phyloP scores from a whole-genome alignment of 2,113 vertebrate genomes.

The Pachyramphus minor region DNA sequence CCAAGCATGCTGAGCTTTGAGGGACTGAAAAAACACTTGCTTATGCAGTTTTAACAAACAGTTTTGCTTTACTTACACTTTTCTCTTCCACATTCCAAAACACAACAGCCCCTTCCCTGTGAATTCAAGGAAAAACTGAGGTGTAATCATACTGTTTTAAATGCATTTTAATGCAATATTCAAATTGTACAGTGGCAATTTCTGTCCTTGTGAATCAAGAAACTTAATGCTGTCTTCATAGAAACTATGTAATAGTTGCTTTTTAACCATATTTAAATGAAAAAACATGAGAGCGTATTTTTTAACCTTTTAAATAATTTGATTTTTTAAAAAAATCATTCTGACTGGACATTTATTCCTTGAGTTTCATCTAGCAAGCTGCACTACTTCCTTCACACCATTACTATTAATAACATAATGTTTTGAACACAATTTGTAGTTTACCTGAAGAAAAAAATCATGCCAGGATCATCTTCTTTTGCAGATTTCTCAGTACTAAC shows the following conservation, averaged over 20 bases:
- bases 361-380: background rate
- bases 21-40: background rate
- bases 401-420: background rate
- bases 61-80: slow-evolving; percentile 78
- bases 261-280: background rate
- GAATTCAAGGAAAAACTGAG: slow-evolving; percentile 50
- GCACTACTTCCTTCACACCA: background rate
- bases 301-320: background rate
- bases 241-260: background rate
- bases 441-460: slow-evolving; percentile 94
- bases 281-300: background rate
- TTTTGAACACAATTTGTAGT: background rate
- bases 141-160: background rate
- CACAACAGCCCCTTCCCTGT: slow-evolving; percentile 92
- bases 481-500: slow-evolving; percentile 80
- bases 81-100: slow-evolving; percentile 98
- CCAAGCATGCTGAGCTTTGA: background rate
- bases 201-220: background rate
- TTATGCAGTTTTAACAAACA: background rate
- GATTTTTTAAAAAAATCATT: background rate
- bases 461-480: slow-evolving; percentile 83
- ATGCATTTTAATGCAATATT: background rate
- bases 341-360: background rate
- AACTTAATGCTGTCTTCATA: background rate
- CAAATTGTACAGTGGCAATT: background rate